A percentile compares a stretch with the other conserved stretches of the same genome.
phyloP scores from a whole-genome alignment of 2,797 vertebrate genomes.

The Syndactyla subalaris region DNA sequence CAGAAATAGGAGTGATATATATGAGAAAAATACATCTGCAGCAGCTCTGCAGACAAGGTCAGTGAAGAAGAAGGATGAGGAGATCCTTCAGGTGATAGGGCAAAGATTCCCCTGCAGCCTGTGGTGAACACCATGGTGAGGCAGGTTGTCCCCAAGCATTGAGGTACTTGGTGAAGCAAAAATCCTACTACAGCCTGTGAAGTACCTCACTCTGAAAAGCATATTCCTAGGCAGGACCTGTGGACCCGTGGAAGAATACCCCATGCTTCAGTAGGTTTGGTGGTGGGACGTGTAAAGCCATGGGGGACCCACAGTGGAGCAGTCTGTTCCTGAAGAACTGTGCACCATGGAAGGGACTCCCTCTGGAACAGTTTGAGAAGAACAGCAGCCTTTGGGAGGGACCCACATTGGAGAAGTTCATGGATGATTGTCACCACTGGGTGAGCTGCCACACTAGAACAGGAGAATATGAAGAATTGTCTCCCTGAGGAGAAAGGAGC shows the following conservation, averaged over 20 bases:
- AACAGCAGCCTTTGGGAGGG: background rate
- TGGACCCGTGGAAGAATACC: rapidly evolving
- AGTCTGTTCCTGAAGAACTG: background rate
- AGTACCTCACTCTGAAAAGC: background rate
- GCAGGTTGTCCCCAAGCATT: background rate
- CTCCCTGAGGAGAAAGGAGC: background rate
- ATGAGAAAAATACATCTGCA: background rate
- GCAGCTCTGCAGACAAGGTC: background rate
- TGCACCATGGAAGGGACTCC: background rate
- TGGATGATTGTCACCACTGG: background rate
- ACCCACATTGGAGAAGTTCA: background rate
- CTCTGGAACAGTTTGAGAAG: background rate
- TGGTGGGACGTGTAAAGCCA: background rate
- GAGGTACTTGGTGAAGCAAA: background rate
- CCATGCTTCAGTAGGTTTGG: background rate
- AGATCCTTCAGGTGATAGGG: background rate
- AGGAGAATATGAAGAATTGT: background rate
- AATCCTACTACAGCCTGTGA: background rate
- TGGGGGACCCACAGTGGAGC: background rate
- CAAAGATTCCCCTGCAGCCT: background rate
- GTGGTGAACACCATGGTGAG: too few relatives aligned
- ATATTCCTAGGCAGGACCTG: background rate
- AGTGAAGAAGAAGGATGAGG: background rate
- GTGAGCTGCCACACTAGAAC: background rate
- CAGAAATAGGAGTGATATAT: background rate